phyloP scores from a whole-genome alignment of 2,797 vertebrate species.

The Clarias platycephalus region DNA sequence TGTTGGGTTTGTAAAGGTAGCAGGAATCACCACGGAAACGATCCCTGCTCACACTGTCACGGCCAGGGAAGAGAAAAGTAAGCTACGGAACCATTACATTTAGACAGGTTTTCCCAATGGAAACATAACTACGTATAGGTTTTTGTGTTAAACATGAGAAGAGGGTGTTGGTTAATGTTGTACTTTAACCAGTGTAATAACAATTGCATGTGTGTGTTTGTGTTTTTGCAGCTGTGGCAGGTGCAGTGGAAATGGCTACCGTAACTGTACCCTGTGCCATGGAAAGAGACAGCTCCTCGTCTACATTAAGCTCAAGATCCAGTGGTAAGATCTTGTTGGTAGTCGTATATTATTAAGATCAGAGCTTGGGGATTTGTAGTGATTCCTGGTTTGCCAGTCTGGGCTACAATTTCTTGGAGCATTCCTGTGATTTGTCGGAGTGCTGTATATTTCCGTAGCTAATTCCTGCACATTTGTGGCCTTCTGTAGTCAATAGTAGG shows the following conservation, averaged over 20 bases:
- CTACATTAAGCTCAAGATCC: slow-evolving; percentile 74
- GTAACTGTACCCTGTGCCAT: too few species aligned
- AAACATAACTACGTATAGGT: not conserved
- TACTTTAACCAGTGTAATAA: not conserved
- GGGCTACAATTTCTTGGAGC: too few species aligned
- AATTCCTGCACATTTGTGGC: too few species aligned
- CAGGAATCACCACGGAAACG: slow-evolving; percentile 59
- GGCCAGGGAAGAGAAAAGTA: slow-evolving; percentile 75
- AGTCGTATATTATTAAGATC: too few species aligned
- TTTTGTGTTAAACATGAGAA: not conserved
- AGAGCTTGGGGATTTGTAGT: too few species aligned
- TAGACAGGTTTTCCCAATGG: not conserved
- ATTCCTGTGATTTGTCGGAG: too few species aligned
- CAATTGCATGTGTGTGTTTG: not conserved
- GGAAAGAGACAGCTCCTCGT: slow-evolving; percentile 63
- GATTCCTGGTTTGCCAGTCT: too few species aligned
- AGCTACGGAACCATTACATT: not conserved
- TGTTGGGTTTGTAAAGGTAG: slow-evolving; percentile 78
- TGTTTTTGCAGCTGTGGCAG: too few species aligned
- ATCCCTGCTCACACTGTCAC: slow-evolving; percentile 70
- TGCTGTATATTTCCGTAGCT: too few species aligned
- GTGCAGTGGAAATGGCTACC: too few species aligned
- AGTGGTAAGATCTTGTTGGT: slow-evolving; percentile 66
- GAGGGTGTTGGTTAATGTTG: not conserved
- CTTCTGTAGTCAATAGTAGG: too few species aligned